These are phyloP conservation scores for Ceratina australensis DNA, from an alignment of 1,140 invertebrate species.

Conservation along the genomic window DNA sequence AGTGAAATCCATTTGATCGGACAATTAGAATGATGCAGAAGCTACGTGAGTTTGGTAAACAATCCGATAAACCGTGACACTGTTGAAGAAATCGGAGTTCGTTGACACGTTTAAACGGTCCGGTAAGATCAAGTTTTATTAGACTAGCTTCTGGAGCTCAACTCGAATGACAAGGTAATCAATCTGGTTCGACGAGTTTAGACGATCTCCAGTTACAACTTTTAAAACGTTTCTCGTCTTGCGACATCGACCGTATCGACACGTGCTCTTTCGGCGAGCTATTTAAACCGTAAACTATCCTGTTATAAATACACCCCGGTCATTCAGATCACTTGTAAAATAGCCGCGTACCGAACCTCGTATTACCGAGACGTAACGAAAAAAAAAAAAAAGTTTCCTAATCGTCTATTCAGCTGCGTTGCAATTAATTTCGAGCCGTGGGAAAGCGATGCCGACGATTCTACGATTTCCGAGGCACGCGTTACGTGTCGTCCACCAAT, in stretches of 20 bases:
- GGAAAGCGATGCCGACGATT: constrained; percentile 25
- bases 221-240: constrained; percentile 3
- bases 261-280: not conserved
- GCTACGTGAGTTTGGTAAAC: not conserved
- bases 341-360: no score
- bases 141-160: constrained; percentile 2
- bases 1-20: constrained; percentile 3
- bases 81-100: constrained; percentile 6
- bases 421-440: constrained; percentile 34
- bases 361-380: not conserved
- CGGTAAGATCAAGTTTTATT: constrained; percentile 6
- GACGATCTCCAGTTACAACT: constrained; percentile 3
- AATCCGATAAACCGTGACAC: not conserved
- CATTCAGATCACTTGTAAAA: no score
- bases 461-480: constrained; percentile 15
- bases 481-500: constrained; percentile 50
- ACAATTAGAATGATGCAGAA: constrained; percentile 12
- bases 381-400: not conserved
- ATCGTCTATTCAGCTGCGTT: not conserved
- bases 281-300: not conserved
- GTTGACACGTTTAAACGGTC: not conserved
- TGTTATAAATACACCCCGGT: not conserved
- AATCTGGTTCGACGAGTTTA: constrained; percentile 12
- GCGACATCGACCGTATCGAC: not conserved
- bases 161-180: constrained; percentile 15